These are phyloP conservation scores for Platerodrilus igneus DNA, from an alignment of 2,888 invertebrate genomes.

Conservation along the genomic window DNA sequence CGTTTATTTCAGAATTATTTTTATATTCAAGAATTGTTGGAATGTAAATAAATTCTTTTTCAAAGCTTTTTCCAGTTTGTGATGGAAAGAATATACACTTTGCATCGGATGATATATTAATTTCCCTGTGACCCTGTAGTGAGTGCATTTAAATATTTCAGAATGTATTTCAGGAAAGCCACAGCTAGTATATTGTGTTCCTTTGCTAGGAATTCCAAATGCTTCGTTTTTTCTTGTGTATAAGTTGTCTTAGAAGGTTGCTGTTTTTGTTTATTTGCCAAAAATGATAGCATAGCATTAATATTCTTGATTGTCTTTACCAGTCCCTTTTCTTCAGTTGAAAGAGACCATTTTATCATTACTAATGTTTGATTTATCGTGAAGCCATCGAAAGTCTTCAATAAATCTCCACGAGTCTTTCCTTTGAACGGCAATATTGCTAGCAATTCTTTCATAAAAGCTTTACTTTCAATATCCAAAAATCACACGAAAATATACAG, in stretches of 20 bases:
- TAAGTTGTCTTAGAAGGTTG: no score
- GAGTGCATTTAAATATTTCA: constrained; percentile 21
- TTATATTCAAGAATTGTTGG: constrained; percentile 35
- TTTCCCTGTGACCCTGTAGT: constrained; percentile 27
- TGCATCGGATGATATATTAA: constrained; percentile 30
- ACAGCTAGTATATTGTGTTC: constrained; percentile 23
- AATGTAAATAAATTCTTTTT: constrained; percentile 30
- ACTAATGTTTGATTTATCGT: constrained; percentile 11
- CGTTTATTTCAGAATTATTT: constrained; percentile 13
- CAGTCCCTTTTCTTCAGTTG: constrained; percentile 27
- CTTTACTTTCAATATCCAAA: constrained; percentile 27
- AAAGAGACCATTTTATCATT: constrained; percentile 10
- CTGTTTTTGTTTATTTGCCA: constrained; percentile 29
- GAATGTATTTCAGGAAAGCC: constrained; percentile 8
- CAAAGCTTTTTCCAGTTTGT: constrained; percentile 26
- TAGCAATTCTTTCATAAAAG: constrained; percentile 28
- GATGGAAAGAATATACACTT: constrained; percentile 27
- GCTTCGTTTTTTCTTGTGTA: no score
- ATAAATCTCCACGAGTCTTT: no score
- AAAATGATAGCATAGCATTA: constrained; percentile 23
- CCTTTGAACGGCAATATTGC: constrained; percentile 29
- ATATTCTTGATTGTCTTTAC: constrained; percentile 22
- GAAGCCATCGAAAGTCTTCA: constrained; percentile 26
- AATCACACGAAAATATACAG: constrained; percentile 31
- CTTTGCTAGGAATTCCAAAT: constrained; percentile 25